Evolutionary conservation across 2,113 vertebrate species (phyloP).

Genomic region (Cranoglanis bouderius): DNA sequence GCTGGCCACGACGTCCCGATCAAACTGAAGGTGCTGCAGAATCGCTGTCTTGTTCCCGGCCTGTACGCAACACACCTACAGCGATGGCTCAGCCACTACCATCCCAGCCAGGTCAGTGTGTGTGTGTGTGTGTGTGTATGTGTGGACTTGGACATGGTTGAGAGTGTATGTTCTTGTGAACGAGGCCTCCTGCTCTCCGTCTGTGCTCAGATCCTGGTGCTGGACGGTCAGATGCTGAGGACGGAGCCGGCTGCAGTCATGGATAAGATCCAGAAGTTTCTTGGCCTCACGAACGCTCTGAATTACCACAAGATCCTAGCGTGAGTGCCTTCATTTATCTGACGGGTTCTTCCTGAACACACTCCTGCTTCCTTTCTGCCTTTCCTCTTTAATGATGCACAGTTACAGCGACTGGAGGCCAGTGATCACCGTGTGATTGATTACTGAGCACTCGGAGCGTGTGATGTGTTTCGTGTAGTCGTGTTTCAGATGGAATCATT

Average conservation of each 20-base stretch:
- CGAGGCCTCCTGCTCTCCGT: not conserved
- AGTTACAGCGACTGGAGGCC: conserved; percentile 22
- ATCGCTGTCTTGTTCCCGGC: conserved; percentile 83
- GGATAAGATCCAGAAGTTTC: conserved; percentile 87
- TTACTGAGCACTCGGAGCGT: conserved; percentile 23
- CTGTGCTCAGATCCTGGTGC: conserved; percentile 78
- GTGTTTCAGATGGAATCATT: conserved; percentile 30
- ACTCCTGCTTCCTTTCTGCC: not conserved
- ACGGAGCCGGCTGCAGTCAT: conserved; percentile 85
- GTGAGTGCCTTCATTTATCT: conserved; percentile 70
- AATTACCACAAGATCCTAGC: conserved; percentile 87
- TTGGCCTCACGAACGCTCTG: conserved; percentile 75
- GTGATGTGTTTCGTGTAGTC: conserved; percentile 5
- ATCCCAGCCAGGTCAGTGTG: conserved; percentile 80
- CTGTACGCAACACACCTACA: conserved; percentile 85
- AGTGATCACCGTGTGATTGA: conserved; percentile 14
- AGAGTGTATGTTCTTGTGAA: not conserved
- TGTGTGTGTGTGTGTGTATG: not conserved
- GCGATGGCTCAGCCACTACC: conserved; percentile 84
- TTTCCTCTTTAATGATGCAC: conserved; percentile 25
- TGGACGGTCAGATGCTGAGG: conserved; percentile 86
- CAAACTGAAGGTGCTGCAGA: conserved; percentile 82
- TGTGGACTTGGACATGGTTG: not conserved
- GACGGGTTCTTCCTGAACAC: not conserved
- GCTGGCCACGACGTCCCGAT: conserved; percentile 68